Percentiles rank a stretch among this genome's conserved stretches.
Conservation (phyloP, 2,113 vertebrate species). For the Gallinago paraguaiae region DNA sequence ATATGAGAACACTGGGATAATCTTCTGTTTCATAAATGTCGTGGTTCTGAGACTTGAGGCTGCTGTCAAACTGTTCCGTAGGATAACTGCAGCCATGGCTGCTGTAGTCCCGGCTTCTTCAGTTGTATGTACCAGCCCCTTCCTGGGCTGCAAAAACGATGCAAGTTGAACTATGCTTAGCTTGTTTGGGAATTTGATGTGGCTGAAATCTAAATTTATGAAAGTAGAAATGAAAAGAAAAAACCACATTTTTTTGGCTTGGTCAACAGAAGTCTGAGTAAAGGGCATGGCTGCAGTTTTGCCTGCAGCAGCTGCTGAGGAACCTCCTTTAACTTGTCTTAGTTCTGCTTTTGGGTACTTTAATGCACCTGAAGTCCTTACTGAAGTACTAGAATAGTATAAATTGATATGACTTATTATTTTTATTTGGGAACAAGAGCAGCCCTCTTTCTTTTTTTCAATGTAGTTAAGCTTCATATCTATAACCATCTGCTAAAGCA, state of each 20-base stretch:
- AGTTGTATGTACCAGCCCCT: not conserved
- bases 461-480: not conserved
- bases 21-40: not conserved
- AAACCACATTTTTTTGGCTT: not conserved
- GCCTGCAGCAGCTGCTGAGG: not conserved
- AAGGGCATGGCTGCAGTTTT: not conserved
- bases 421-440: not conserved
- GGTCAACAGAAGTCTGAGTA: not conserved
- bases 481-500: not conserved
- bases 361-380: not conserved
- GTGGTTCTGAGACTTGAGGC: not conserved
- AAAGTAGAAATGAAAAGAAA: too few relatives aligned
- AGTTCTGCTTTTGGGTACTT: not conserved
- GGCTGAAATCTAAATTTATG: not conserved
- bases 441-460: not conserved
- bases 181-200: not conserved
- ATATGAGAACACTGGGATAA: not conserved
- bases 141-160: not conserved
- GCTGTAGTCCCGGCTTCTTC: not conserved
- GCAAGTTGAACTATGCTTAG: not conserved
- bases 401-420: not conserved
- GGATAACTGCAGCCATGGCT: not conserved
- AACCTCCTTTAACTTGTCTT: not conserved
- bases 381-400: not conserved
- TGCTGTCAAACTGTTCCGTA: not conserved